A percentile compares a stretch with the other conserved stretches of the same genome.
Evolutionary conservation across 2,888 invertebrate genomes (phyloP).

Genomic region (Eupeodes luniger): DNA sequence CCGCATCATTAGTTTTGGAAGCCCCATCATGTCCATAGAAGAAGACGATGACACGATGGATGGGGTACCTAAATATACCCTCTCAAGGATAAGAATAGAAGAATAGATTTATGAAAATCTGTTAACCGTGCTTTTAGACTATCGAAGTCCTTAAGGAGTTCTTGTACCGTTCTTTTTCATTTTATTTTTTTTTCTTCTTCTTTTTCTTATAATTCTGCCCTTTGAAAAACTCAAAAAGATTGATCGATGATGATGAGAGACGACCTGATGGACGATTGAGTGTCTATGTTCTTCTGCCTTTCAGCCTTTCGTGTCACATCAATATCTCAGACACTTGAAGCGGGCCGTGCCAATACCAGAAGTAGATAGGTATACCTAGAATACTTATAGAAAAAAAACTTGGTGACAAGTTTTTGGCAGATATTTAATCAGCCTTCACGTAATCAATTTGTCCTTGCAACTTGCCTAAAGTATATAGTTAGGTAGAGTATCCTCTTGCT

Average conservation of each 20-base stretch:
- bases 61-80: background rate
- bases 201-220: background rate
- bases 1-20: constrained; percentile 67
- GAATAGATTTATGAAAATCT: constrained; percentile 59
- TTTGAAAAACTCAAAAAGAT: constrained; percentile 13
- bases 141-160: constrained; percentile 43
- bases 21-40: background rate
- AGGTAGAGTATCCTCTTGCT: constrained; percentile 13
- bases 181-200: background rate
- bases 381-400: constrained; percentile 32
- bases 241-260: constrained; percentile 72
- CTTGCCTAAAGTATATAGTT: background rate
- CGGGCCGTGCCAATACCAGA: constrained; percentile 25
- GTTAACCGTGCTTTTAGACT: constrained; percentile 34
- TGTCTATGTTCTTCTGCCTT: constrained; percentile 27
- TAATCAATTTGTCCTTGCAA: constrained; percentile 71
- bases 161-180: background rate
- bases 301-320: constrained; percentile 69
- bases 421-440: constrained; percentile 75
- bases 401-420: constrained; percentile 73
- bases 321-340: constrained; percentile 65
- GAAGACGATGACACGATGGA: background rate
- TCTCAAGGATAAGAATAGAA: constrained; percentile 46
- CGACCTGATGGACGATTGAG: constrained; percentile 31
- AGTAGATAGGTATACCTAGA: too few species aligned